Percentiles rank a stretch among this genome's conserved stretches.
Conservation (phyloP, 2,888 invertebrate species). For the Schizotus pectinicornis region DNA sequence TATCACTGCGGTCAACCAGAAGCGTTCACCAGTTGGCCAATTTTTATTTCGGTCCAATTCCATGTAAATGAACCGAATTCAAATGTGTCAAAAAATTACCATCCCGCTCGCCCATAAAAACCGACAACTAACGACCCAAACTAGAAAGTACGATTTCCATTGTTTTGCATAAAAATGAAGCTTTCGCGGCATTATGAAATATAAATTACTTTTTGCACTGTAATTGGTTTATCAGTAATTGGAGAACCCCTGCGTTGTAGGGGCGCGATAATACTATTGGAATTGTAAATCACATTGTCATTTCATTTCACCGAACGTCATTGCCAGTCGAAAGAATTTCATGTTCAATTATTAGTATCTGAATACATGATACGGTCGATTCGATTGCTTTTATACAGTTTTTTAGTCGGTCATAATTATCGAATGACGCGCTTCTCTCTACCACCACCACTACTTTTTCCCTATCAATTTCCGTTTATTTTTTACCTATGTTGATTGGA, state of each 20-base stretch:
- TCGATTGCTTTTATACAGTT: conserved; percentile 15
- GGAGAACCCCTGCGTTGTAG: conserved; percentile 35
- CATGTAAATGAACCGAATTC: background rate
- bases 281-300: conserved; percentile 47
- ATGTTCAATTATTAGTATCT: conserved; percentile 36
- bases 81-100: background rate
- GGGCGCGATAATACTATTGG: conserved; percentile 43
- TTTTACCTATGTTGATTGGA: no score
- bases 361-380: conserved; percentile 26
- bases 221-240: conserved; percentile 47
- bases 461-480: no score
- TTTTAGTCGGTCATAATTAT: no score
- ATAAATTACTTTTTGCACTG: conserved; percentile 37
- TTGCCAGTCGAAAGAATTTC: conserved; percentile 35
- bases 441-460: no score
- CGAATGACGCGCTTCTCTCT: no score
- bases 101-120: conserved; percentile 8
- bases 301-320: conserved; percentile 37
- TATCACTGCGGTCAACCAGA: no score
- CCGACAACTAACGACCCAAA: conserved; percentile 20
- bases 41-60: no score
- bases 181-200: conserved; percentile 37
- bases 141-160: conserved; percentile 31
- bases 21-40: no score
- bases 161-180: conserved; percentile 48